A percentile compares a stretch with the other conserved stretches of the same genome.
Conservation (phyloP, 1,140 invertebrate genomes). For the Cydia strobilella region DNA sequence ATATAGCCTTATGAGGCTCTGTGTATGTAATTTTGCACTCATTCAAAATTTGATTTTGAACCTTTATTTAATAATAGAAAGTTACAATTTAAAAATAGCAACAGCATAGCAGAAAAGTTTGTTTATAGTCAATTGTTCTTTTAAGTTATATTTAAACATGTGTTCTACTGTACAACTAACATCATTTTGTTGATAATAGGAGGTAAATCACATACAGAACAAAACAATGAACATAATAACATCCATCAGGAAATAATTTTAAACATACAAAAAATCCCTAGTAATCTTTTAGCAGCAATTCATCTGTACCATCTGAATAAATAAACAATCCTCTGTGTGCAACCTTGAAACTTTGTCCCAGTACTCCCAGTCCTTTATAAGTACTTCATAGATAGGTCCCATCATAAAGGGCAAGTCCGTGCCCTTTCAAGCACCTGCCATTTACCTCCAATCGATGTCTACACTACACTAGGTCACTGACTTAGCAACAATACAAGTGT, state of each 20-base stretch:
- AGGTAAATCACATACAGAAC: not conserved
- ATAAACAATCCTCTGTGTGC: not conserved
- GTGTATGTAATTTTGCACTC: too few relatives aligned
- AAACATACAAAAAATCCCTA: not conserved
- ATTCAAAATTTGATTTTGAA: too few relatives aligned
- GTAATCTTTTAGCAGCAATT: not conserved
- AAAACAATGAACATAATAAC: not conserved
- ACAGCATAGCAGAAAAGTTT: too few relatives aligned
- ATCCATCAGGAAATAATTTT: not conserved
- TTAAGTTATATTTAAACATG: not conserved
- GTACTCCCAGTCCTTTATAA: too few relatives aligned
- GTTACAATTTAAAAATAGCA: too few relatives aligned
- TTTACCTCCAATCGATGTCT: slow-evolving; percentile 27
- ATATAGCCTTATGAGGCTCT: too few relatives aligned
- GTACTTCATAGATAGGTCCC: not conserved
- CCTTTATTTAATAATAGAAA: too few relatives aligned
- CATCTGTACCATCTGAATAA: slow-evolving; percentile 8
- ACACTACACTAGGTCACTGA: slow-evolving; percentile 34
- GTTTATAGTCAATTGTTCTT: too few relatives aligned
- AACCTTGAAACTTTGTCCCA: slow-evolving; percentile 26
- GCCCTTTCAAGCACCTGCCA: slow-evolving; percentile 21
- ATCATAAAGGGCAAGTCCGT: not conserved
- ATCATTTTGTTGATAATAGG: not conserved
- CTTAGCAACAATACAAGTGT: slow-evolving; percentile 31
- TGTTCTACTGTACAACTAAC: not conserved